phyloP scores from a whole-genome alignment of 2,113 vertebrate species.

The Pangasianodon gigas region DNA sequence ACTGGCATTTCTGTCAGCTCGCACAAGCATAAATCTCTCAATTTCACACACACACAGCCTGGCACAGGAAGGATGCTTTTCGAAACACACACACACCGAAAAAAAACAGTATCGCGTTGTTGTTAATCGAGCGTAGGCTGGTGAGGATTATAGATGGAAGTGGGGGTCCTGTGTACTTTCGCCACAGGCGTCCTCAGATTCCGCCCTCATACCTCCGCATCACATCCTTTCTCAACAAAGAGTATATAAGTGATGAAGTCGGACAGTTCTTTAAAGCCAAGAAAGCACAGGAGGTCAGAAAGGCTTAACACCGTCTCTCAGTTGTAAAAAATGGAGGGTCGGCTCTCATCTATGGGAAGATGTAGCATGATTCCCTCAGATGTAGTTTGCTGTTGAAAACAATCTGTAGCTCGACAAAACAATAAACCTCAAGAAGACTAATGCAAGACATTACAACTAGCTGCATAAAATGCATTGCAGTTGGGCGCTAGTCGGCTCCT shows the following conservation, averaged over 20 bases:
- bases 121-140: not conserved
- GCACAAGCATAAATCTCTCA: not conserved
- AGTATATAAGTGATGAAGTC: not conserved
- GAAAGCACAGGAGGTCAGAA: conserved; percentile 4
- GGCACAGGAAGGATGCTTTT: not conserved
- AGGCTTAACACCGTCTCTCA: not conserved
- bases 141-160: not conserved
- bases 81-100: not conserved
- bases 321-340: not conserved
- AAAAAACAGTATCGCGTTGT: not conserved
- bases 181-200: not conserved
- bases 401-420: not conserved
- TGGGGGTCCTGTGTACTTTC: not conserved
- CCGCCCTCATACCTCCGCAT: not conserved
- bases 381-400: not conserved
- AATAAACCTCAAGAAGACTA: not conserved
- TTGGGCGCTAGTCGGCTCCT: not conserved
- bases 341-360: not conserved
- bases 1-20: not conserved
- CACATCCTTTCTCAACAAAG: not conserved
- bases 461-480: not conserved
- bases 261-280: not conserved
- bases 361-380: not conserved
- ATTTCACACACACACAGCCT: not conserved
- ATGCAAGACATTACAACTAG: not conserved